Evolutionary conservation across 2,888 invertebrate species (phyloP).

Genomic region (Dermolepida albohirtum): DNA sequence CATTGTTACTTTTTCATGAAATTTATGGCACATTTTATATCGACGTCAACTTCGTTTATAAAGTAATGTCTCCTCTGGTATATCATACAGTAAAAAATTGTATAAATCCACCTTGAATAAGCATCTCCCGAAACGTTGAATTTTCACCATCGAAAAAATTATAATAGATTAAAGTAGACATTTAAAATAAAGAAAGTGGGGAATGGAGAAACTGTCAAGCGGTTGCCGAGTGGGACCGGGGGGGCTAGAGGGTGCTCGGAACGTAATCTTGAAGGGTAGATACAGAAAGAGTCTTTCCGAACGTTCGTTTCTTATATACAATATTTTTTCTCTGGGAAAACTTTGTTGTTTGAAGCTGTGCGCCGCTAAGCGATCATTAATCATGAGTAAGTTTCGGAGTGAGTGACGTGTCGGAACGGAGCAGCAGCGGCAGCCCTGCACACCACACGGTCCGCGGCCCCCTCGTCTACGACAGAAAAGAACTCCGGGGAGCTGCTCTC

Average conservation of each 20-base stretch:
- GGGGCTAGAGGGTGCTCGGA: slow-evolving; percentile 54
- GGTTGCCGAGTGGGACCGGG: slow-evolving; percentile 51
- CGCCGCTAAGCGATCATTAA: slow-evolving; percentile 69
- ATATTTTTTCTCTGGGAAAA: slow-evolving; percentile 72
- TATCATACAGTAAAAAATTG: background rate
- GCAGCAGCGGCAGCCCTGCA: slow-evolving; percentile 31
- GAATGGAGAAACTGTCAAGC: slow-evolving; percentile 53
- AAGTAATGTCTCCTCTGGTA: background rate
- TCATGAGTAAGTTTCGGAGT: slow-evolving; percentile 70
- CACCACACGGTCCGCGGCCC: slow-evolving; percentile 59
- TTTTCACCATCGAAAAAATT: slow-evolving; percentile 36
- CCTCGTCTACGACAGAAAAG: slow-evolving; percentile 57
- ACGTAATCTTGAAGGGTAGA: slow-evolving; percentile 67
- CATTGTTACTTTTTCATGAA: no score
- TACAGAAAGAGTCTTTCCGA: slow-evolving; percentile 66
- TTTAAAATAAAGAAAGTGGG: slow-evolving; percentile 53
- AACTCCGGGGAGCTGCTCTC: slow-evolving; percentile 65
- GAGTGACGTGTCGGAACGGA: slow-evolving; percentile 66
- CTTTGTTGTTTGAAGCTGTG: slow-evolving; percentile 74
- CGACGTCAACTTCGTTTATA: slow-evolving; percentile 1
- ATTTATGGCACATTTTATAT: background rate
- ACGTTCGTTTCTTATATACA: slow-evolving; percentile 66
- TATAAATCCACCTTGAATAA: slow-evolving; percentile 28
- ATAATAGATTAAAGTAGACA: slow-evolving; percentile 48
- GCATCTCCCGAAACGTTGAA: slow-evolving; percentile 19